Base-by-base conservation (phyloP, 2,797 vertebrate species). In the Crenuchus spilurus region DNA sequence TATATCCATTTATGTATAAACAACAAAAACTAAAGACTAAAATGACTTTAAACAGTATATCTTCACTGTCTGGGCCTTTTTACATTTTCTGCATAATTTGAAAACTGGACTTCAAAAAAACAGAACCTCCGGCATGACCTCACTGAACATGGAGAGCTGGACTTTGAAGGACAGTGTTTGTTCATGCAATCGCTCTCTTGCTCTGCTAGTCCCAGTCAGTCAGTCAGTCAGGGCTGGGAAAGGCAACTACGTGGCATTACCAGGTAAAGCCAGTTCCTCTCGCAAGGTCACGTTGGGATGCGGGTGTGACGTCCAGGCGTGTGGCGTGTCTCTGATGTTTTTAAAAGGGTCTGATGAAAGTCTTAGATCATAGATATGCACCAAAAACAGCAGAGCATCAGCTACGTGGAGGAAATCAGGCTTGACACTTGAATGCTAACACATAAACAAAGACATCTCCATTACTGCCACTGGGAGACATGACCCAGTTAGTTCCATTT, bases 181-280 rank as follows among this genome's bases (percentile, higher is more conserved):
- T 89, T 90, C 88, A 84, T 75, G 83, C 89, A 90, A 90, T 92
- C 87, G 85, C 83, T 85, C 81, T 88, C 83, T 85, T 79, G 75
- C 89, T 92, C 91, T 89, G 87, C 89, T 86, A 87, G 84, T 83
- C 86, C 79, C 77, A 75, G 77, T 0, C 24, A 83, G 81, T n/a
- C n/a, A n/a, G n/a, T n/a, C 67, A 52, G 84, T 72, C 72, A 79
- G 75, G 70, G 74, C 77, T 52, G 65, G 37, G 58, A 18, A 80
- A 64, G 84, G 86, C 86, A 84, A 88, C 80, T 61, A 76, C 60
- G 44, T 76, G 69, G 68, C 33, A 73, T 79, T 82, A 90, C 87
- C 87, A 89, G 88, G 89, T 90, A 92, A 88, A 90, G 85, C 70
- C 72, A 57, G 86, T 73, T 90, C 87, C 85, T 85, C 76, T 85